Percentiles rank a stretch among this genome's conserved stretches.
Evolutionary conservation across 1,140 invertebrate genomes (phyloP).

Genomic region (Globodera ellingtonae): DNA sequence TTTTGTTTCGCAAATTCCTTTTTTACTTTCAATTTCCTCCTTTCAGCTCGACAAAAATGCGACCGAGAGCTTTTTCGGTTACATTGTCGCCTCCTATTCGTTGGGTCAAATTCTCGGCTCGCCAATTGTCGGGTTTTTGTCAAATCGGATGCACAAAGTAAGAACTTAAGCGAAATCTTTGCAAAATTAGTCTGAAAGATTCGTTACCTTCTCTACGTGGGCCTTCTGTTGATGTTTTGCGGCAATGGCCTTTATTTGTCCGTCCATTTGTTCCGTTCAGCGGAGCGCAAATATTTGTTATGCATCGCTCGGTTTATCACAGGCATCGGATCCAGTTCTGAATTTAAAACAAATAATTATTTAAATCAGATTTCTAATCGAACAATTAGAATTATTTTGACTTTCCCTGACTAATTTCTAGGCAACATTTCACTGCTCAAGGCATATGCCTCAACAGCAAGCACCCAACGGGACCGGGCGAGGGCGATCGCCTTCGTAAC

Average conservation of each 20-base stretch:
- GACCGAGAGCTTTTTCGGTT: conserved; percentile 49
- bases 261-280: conserved; percentile 30
- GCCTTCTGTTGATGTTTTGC: conserved; percentile 47
- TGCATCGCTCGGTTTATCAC: conserved; percentile 46
- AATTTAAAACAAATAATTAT: not conserved
- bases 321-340: conserved; percentile 48
- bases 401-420: not conserved
- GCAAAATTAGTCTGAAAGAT: conserved; percentile 7
- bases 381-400: too few species aligned
- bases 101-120: conserved; percentile 49
- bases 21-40: conserved; percentile 14
- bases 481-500: conserved; percentile 44
- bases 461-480: conserved; percentile 36
- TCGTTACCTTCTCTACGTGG: conserved; percentile 36
- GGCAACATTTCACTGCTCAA: conserved; percentile 42
- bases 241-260: conserved; percentile 53
- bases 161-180: not conserved
- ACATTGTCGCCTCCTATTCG: conserved; percentile 46
- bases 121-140: conserved; percentile 40
- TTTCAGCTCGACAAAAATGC: conserved; percentile 45
- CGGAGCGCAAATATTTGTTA: conserved; percentile 33
- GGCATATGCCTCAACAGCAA: conserved; percentile 44
- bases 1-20: not conserved
- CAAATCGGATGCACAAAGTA: conserved; percentile 40
- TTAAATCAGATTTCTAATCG: too few species aligned